Percentiles rank a stretch among this genome's conserved stretches.
Conservation (phyloP, 2,113 vertebrate genomes). For the Thunnus maccoyii region DNA sequence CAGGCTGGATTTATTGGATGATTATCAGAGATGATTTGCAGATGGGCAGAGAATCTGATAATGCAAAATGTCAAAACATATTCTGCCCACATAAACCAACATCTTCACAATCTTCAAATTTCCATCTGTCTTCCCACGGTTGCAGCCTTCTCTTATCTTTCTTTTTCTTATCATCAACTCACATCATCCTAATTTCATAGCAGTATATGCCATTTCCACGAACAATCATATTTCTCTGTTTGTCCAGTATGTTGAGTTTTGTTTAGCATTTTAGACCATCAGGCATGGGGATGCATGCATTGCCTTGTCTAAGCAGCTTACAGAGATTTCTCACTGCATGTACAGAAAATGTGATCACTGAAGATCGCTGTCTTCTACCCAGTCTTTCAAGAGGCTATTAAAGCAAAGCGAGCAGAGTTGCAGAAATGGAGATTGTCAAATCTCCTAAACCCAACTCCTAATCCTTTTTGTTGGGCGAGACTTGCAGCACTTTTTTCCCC, state of each 20-base stretch:
- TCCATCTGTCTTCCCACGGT: background rate
- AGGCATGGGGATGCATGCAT: background rate
- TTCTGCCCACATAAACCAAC: background rate
- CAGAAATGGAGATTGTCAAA: background rate
- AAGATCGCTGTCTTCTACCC: slow-evolving; percentile 6
- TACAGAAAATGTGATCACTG: slow-evolving; percentile 1
- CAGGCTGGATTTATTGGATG: background rate
- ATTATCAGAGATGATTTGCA: background rate
- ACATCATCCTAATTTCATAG: background rate
- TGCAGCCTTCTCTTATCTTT: background rate
- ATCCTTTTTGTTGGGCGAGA: slow-evolving; percentile 1
- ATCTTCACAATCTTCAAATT: background rate
- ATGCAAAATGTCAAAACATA: background rate
- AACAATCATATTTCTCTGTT: slow-evolving; percentile 2
- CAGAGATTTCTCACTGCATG: no score
- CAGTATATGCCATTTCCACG: slow-evolving; percentile 10
- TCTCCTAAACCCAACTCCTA: background rate
- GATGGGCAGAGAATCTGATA: background rate
- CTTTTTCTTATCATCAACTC: background rate
- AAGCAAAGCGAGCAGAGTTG: background rate
- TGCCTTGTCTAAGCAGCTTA: background rate
- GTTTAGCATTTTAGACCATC: slow-evolving; percentile 9
- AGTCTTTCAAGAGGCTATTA: background rate
- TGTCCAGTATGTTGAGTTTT: slow-evolving; percentile 6
- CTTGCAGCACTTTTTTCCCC: background rate